phyloP scores from a whole-genome alignment of 2,113 vertebrate genomes.

The Python bivittatus region DNA sequence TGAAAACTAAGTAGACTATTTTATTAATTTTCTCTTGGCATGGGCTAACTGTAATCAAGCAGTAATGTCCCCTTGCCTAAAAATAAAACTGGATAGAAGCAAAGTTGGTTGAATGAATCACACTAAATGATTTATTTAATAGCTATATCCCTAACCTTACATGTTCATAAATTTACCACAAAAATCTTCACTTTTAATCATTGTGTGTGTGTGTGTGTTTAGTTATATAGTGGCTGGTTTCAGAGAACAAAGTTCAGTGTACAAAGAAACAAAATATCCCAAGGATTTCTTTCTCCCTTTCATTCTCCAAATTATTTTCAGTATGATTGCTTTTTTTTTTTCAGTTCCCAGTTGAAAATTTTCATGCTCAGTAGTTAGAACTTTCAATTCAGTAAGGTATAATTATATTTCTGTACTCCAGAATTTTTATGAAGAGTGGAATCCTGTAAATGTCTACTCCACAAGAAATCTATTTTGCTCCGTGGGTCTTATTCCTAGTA shows the following conservation, averaged over 20 bases:
- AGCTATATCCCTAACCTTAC: not conserved
- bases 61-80: not conserved
- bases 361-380: constrained; percentile 5
- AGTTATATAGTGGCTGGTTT: not conserved
- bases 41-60: constrained; percentile 15
- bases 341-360: not conserved
- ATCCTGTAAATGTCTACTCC: not conserved
- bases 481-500: not conserved
- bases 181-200: constrained; percentile 22
- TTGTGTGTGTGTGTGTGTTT: constrained; percentile 15
- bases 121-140: not conserved
- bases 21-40: not conserved
- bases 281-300: constrained; percentile 4
- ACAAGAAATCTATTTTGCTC: not conserved
- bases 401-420: not conserved
- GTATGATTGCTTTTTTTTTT: not conserved
- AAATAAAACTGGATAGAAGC: not conserved
- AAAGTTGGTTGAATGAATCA: not conserved
- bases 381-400: not conserved
- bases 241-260: constrained; percentile 6
- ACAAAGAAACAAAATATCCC: constrained; percentile 17
- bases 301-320: not conserved
- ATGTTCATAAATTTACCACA: not conserved
- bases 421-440: not conserved
- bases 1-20: not conserved